Evolutionary conservation across 2,113 vertebrate species (phyloP), one percentile per base, ranked within the genome.

Genomic region (Lagenorhynchus albirostris): DNA sequence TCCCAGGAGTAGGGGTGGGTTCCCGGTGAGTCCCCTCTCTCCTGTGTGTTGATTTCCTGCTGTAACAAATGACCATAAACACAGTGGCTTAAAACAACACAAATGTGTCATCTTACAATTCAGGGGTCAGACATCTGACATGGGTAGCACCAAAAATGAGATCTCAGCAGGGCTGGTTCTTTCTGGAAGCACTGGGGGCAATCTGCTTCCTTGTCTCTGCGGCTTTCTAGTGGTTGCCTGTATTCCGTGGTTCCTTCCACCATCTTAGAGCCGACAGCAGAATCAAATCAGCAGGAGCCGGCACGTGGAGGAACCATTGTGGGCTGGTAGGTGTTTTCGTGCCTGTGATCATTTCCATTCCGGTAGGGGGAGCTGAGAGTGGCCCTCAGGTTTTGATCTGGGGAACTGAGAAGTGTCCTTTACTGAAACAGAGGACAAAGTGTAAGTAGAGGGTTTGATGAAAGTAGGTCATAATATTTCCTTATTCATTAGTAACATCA

Each of bases 101-200:
- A 38, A 3, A 55, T 4, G 2, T 1, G 55, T 15, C 20, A 36
- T 55, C n/a, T 33, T 53, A n/a, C 14, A n/a, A 20, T 60, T 29
- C 50, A n/a, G 31, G 70, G 23, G n/a, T 18, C 70, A 62, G 81
- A 60, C 60, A 50, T 62, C 36, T 33, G 38, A 73, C n/a, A 10
- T 5, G 55, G 20, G 12, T 3, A 23, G 14, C 3, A 6, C 15
- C n/a, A 58, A 81, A 60, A 44, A 1, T 0, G 0, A 47, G 58
- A 29, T 21, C 25, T 25, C 62, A 1, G 50, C 67, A 31, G 31
- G 21, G 47, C 60, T 55, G n/a, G 3, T 4, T 58, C n/a, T 31
- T 70, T 33, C 65, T 25, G 23, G 38, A 68, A 71, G 3, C 33
- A 7, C n/a, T 8, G 36, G 21, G 65, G 26, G 20, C 15, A 11